phyloP scores from a whole-genome alignment of 1,140 invertebrate genomes.

The Camponotus vicinus region DNA sequence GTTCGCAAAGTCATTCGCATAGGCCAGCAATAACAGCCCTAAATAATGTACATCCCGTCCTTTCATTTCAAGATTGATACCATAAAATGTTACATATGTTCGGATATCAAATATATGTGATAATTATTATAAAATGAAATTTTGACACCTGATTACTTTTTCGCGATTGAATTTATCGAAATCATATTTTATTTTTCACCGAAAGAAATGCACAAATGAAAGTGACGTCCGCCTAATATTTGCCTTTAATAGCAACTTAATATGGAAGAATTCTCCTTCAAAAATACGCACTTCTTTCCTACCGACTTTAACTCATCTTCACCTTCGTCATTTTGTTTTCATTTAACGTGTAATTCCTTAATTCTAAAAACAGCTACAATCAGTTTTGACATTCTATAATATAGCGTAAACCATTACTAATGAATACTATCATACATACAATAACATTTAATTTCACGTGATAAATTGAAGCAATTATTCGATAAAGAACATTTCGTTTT shows the following conservation, averaged over 20 bases:
- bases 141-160: no score
- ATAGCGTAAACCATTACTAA: not conserved
- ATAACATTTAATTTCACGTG: conserved; percentile 13
- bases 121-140: no score
- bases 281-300: not conserved
- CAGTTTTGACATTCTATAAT: conserved; percentile 20
- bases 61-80: not conserved
- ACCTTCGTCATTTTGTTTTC: not conserved
- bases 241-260: not conserved
- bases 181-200: no score
- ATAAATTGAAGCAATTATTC: conserved; percentile 7
- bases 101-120: no score
- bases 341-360: not conserved
- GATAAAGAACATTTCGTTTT: not conserved
- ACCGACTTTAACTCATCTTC: not conserved
- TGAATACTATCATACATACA: conserved; percentile 22
- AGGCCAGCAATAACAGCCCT: not conserved
- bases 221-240: not conserved
- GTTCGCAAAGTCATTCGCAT: not conserved
- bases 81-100: no score
- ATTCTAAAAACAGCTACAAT: conserved; percentile 11
- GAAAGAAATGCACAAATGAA: not conserved
- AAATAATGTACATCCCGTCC: not conserved
- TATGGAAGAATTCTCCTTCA: not conserved
- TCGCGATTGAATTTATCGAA: no score